Evolutionary conservation across 2,888 invertebrate species (phyloP).

Genomic region (Habrosyne pyritoides): DNA sequence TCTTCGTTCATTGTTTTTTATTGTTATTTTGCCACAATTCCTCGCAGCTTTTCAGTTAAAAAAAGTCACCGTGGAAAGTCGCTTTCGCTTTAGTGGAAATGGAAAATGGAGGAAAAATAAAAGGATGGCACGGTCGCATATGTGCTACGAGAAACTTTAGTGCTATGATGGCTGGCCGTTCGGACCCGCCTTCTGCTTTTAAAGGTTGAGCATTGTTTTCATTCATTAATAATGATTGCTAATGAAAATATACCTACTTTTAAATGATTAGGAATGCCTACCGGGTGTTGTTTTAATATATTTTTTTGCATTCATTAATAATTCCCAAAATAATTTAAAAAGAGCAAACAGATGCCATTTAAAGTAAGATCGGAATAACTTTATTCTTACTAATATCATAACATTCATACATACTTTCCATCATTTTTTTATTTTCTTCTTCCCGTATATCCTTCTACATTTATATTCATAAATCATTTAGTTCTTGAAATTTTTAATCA

Average conservation of each 20-base stretch:
- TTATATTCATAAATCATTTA: too few species aligned
- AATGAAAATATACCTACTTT: background rate
- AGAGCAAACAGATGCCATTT: too few species aligned
- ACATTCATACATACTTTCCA: too few species aligned
- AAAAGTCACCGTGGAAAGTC: conserved; percentile 75
- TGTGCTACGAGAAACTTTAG: conserved; percentile 67
- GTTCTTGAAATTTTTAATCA: background rate
- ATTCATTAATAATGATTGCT: background rate
- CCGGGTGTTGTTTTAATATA: too few species aligned
- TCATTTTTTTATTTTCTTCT: too few species aligned
- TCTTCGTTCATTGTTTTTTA: conserved; percentile 74
- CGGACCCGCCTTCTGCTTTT: conserved; percentile 20
- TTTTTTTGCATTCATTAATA: too few species aligned
- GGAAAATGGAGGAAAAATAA: conserved; percentile 74
- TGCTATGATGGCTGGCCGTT: conserved; percentile 48
- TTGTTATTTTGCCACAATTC: conserved; percentile 75
- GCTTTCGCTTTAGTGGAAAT: conserved; percentile 77
- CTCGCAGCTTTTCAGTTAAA: conserved; percentile 71
- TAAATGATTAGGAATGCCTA: conserved; percentile 13
- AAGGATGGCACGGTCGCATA: conserved; percentile 62
- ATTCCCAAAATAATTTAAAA: too few species aligned
- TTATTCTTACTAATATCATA: too few species aligned
- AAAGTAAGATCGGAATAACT: too few species aligned
- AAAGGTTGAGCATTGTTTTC: conserved; percentile 22
- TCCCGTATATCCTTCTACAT: too few species aligned